Evolutionary conservation across 2,888 invertebrate species (phyloP), one percentile per base, ranked within the genome.

Genomic region (Merodon equestris): DNA sequence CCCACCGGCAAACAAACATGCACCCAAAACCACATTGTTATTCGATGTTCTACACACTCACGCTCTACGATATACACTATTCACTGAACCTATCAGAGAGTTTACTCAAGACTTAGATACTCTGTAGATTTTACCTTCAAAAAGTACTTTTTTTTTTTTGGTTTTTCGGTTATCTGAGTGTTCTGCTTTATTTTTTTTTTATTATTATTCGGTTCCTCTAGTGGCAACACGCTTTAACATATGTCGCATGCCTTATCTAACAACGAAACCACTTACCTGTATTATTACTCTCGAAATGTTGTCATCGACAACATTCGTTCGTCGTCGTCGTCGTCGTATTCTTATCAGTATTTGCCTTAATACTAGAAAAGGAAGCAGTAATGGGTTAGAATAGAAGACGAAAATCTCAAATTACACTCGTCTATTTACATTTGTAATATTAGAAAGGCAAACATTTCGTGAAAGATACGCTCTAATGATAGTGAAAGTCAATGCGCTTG

Each of bases 401-500:
- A 70, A 79, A 74, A 74, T 74, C 79, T 64, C 68, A 63, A 63
- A 63, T 73, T 68, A 73, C n/a, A n/a, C n/a, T n/a, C n/a, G n/a
- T n/a, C n/a, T 77, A 77, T 77, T 77, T 77, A 77, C 67, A 72
- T 77, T 77, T 79, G 53, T 50, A 58, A 79, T 68, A 71, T 71
- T 51, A 36, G 57, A 54, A 50, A 51, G 42, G 54, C 42, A 54
- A 44, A 19, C 51, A n/a, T 9, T 42, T 68, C 64, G 56, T 74
- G 68, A 74, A 36, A 79, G 79, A 79, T 79, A 70, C 79, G 74
- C 79, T 79, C 79, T 60, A 73, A 73, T 70, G 79, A 79, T 79
- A 79, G 79, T 79, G 74, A 79, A 79, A 79, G 74, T 79, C 79
- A 79, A 70, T 79, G 79, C 73, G 79, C 79, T 47, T 72, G 60